Base-by-base conservation (phyloP, 2,113 vertebrate species). In the Semicossyphus pulcher region DNA sequence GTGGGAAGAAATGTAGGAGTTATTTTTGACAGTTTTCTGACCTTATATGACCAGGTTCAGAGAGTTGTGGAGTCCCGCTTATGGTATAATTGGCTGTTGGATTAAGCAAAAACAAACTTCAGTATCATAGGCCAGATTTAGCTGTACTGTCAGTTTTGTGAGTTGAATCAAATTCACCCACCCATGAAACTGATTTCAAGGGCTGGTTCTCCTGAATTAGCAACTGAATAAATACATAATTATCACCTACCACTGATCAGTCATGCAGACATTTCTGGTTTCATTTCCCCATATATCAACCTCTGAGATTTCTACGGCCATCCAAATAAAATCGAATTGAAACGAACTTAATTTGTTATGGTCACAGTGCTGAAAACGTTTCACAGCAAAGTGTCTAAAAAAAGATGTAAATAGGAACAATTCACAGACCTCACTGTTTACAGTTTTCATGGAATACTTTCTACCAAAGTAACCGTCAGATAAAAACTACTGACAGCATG, bases 361-460 rank as follows among this genome's bases (percentile, higher is more conserved):
- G 18, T 62, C 14, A 23, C 7, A 70, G 29, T n/a, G 3, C 4
- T 58, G 18, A 29, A 52, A 48, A 59, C 34, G 42, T 41, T 26
- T 11, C 41, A 29, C 42, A 69, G 14, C 9, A 42, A n/a, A 1
- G 0, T n/a, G n/a, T n/a, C n/a, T n/a, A n/a, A n/a, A n/a, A n/a
- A n/a, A n/a, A n/a, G n/a, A n/a, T n/a, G n/a, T n/a, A n/a, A n/a
- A n/a, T n/a, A n/a, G n/a, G n/a, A n/a, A n/a, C n/a, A n/a, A 44
- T 61, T 7, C 32, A 61, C 41, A 69, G 11, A 73, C 53, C 34
- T 58, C 21, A 3, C 14, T 29, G 34, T 60, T 4, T 48, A 52
- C 52, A 39, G 0, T 18, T 76, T 62, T 58, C 28, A 44, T 14
- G 64, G 21, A 45, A 44, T 15, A 1, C 23, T 41, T 28, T 49